These are phyloP conservation scores for Cinara cedri DNA, from an alignment of 2,888 invertebrate species.

Conservation along the genomic window DNA sequence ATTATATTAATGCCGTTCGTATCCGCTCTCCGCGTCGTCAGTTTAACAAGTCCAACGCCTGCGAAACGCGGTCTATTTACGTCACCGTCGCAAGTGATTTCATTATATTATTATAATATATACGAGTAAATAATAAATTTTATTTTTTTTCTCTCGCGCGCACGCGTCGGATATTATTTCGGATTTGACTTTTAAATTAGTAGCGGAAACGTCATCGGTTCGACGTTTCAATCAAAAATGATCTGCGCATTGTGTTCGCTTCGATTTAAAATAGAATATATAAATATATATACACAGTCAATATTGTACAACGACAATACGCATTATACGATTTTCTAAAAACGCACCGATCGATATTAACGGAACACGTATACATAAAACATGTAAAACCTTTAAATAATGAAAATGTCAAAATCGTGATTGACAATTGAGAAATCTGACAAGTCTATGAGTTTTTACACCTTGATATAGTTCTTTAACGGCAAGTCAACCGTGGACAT, in stretches of 20 bases:
- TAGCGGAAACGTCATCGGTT: not conserved
- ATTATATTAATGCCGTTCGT: not conserved
- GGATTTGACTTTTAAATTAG: constrained; percentile 25
- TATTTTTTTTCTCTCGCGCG: not conserved
- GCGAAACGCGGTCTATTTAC: not conserved
- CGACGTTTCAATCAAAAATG: not conserved
- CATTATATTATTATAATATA: too few species aligned
- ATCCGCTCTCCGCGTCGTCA: not conserved
- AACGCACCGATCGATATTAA: not conserved
- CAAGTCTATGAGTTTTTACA: too few species aligned
- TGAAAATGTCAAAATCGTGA: too few species aligned
- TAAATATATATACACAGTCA: not conserved
- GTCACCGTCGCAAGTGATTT: not conserved
- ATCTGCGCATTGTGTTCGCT: not conserved
- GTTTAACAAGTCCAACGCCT: too few species aligned
- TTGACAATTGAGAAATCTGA: too few species aligned
- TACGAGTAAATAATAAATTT: too few species aligned
- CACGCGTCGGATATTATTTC: not conserved
- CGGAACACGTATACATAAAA: not conserved
- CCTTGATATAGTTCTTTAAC: too few species aligned
- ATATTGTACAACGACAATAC: not conserved
- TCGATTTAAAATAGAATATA: not conserved
- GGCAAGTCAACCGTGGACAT: too few species aligned
- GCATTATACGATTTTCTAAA: not conserved
- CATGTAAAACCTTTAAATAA: too few species aligned